Evolutionary conservation across 2,113 vertebrate species (phyloP).

Genomic region (Typhlomys cinereus): DNA sequence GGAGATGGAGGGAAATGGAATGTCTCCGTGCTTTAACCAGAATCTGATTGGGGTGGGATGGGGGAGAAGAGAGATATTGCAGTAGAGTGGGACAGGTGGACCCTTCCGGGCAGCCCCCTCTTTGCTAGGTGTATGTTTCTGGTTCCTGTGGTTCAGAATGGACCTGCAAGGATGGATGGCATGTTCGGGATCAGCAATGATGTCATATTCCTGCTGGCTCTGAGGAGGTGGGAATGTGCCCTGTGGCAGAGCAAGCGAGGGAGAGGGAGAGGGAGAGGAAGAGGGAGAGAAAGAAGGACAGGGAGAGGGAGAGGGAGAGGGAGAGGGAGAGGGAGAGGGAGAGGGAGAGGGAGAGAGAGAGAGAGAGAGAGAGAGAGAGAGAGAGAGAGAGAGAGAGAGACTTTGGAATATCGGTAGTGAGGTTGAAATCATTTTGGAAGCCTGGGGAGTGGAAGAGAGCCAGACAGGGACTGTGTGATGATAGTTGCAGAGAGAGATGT

Average conservation of each 20-base stretch:
- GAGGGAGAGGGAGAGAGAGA: too few relatives aligned
- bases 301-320: too few relatives aligned
- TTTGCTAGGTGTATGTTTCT: background rate
- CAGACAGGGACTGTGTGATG: background rate
- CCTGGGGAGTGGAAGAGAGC: background rate
- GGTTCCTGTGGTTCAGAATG: background rate
- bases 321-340: too few relatives aligned
- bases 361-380: too few relatives aligned
- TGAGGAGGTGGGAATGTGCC: too few relatives aligned
- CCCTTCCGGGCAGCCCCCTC: fast-evolving
- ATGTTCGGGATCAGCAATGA: background rate
- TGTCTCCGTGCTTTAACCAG: background rate
- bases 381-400: too few relatives aligned
- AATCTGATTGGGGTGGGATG: background rate
- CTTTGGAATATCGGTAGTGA: background rate
- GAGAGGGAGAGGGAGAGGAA: too few relatives aligned
- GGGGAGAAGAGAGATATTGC: background rate
- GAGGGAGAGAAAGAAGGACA: too few relatives aligned
- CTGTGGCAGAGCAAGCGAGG: too few relatives aligned
- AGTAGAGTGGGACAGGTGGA: background rate
- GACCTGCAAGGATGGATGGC: fast-evolving
- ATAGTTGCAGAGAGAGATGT: background rate
- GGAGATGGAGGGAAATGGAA: background rate
- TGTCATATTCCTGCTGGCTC: fast-evolving
- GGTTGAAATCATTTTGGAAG: background rate